Evolutionary conservation across 2,113 vertebrate genomes (phyloP).

Genomic region (Struthio camelus): DNA sequence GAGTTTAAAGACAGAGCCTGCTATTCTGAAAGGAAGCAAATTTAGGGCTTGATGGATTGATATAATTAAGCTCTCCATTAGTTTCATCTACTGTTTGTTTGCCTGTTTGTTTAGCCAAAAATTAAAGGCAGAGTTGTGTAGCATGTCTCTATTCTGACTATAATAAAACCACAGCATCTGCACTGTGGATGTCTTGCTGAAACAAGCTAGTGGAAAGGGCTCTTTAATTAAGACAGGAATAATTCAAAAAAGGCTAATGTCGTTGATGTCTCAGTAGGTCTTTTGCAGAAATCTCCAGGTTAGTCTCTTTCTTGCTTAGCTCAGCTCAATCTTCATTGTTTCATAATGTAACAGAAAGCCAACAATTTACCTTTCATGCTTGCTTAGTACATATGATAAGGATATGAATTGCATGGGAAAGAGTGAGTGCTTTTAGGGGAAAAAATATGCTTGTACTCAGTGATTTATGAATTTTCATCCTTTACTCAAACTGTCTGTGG

Average conservation of each 20-base stretch:
- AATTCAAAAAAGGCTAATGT: background rate
- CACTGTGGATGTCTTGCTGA: background rate
- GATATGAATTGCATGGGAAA: slow-evolving; percentile 4
- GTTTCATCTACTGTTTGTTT: slow-evolving; percentile 63
- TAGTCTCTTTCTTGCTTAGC: background rate
- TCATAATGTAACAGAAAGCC: slow-evolving; percentile 8
- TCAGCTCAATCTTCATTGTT: slow-evolving; percentile 21
- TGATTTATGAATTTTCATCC: slow-evolving; percentile 14
- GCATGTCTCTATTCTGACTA: slow-evolving; percentile 7
- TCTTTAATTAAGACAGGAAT: slow-evolving; percentile 31
- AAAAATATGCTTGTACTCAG: slow-evolving; percentile 16
- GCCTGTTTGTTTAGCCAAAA: slow-evolving; percentile 65
- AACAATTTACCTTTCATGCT: slow-evolving; percentile 29
- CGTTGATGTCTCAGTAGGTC: background rate
- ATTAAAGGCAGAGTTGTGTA: slow-evolving; percentile 46
- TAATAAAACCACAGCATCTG: background rate
- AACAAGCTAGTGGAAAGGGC: background rate
- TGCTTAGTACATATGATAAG: slow-evolving; percentile 12
- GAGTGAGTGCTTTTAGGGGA: background rate
- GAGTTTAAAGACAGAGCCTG: slow-evolving; percentile 65
- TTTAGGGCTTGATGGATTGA: slow-evolving; percentile 66
- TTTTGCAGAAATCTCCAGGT: background rate
- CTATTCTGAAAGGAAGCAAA: slow-evolving; percentile 45
- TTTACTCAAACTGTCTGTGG: slow-evolving; percentile 14
- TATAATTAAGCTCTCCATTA: slow-evolving; percentile 56